phyloP scores from a whole-genome alignment of 2,797 vertebrate genomes.

The Falco biarmicus region DNA sequence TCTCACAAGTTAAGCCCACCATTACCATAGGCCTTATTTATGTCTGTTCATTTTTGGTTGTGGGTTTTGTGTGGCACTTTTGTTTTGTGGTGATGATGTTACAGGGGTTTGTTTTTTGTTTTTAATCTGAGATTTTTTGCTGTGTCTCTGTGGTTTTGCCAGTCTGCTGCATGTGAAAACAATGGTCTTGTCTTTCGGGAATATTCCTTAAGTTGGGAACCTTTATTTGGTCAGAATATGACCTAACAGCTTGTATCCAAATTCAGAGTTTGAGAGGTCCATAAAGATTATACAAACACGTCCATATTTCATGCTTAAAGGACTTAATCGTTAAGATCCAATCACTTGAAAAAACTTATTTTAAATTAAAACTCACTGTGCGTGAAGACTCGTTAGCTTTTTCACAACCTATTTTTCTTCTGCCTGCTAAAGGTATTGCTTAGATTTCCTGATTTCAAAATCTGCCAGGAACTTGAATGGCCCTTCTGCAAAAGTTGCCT shows the following conservation, averaged over 20 bases:
- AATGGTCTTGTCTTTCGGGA: neutral
- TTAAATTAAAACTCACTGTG: neutral
- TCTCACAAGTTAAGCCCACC: neutral
- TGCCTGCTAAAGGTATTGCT: neutral
- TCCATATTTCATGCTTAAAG: neutral
- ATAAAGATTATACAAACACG: fast-evolving
- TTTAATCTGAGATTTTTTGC: neutral
- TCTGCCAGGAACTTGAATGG: neutral
- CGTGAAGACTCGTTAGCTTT: neutral
- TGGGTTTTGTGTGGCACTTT: neutral
- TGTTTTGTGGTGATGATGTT: neutral
- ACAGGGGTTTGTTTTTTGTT: neutral
- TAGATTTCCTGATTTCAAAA: constrained; percentile 46
- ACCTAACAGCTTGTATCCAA: no score
- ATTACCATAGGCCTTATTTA: neutral
- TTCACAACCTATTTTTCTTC: neutral
- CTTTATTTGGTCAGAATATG: neutral
- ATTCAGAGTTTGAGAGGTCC: neutral
- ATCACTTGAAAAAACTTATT: neutral
- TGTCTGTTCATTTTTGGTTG: fast-evolving
- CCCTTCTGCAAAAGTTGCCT: neutral
- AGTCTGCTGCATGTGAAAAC: neutral
- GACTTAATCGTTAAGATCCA: neutral
- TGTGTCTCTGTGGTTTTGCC: neutral
- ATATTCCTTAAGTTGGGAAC: neutral